Conservation (phyloP, 2,888 invertebrate genomes). For the Allygus modestus region DNA sequence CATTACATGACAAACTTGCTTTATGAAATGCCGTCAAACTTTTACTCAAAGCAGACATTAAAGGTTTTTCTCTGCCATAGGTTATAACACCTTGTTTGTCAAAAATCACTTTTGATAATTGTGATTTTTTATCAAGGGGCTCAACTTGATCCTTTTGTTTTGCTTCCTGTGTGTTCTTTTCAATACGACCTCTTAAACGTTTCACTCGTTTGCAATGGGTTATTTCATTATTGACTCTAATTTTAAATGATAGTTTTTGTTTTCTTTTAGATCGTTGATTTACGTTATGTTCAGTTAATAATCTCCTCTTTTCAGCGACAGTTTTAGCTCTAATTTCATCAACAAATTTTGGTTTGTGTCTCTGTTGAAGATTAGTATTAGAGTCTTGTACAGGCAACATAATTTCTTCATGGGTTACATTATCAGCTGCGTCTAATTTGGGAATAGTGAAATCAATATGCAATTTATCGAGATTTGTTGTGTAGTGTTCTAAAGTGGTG, state of each 20-base stretch:
- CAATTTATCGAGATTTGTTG: slow-evolving; percentile 27
- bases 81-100: slow-evolving; percentile 46
- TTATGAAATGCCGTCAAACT: neutral
- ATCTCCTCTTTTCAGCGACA: slow-evolving; percentile 51
- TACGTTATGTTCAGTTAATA: slow-evolving; percentile 14
- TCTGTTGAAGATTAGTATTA: neutral
- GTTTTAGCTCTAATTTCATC: slow-evolving; percentile 53
- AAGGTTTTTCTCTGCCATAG: slow-evolving; percentile 42
- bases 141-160: neutral
- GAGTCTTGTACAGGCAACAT: neutral
- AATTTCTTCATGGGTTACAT: slow-evolving; percentile 58
- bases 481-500: slow-evolving; percentile 37
- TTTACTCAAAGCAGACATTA: slow-evolving; percentile 1
- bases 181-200: slow-evolving; percentile 14
- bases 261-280: slow-evolving; percentile 21
- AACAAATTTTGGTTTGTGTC: neutral
- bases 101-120: neutral
- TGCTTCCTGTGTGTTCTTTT: neutral
- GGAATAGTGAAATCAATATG: slow-evolving; percentile 50
- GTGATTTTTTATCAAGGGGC: slow-evolving; percentile 9
- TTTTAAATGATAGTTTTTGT: slow-evolving; percentile 42
- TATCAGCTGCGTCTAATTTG: slow-evolving; percentile 57
- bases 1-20: neutral
- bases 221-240: slow-evolving; percentile 23
- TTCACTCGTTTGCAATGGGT: neutral